These are phyloP conservation scores for Heterotis niloticus DNA, from an alignment of 2,113 vertebrate genomes.

Conservation along the genomic window DNA sequence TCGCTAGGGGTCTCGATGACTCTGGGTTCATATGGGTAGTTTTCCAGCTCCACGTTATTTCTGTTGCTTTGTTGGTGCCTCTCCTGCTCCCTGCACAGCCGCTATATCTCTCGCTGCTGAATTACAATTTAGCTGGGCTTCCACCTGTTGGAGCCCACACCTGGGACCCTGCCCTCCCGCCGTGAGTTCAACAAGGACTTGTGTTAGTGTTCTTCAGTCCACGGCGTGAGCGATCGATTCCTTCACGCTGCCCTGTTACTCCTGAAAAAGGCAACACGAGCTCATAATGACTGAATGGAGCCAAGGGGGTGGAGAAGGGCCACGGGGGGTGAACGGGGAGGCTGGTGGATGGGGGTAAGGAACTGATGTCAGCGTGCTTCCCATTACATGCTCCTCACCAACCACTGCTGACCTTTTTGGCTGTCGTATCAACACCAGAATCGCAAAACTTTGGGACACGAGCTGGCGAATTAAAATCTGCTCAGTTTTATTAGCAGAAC, in stretches of 20 bases:
- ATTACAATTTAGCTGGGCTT: not conserved
- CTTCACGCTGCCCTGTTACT: not conserved
- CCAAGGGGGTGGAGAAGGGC: not conserved
- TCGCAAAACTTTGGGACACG: not conserved
- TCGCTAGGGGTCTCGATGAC: too few relatives aligned
- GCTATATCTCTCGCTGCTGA: not conserved
- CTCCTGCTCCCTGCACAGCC: too few relatives aligned
- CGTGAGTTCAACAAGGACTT: not conserved
- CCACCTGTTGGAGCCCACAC: slow-evolving; percentile 2
- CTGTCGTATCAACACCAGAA: not conserved
- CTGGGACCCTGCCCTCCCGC: slow-evolving; percentile 13
- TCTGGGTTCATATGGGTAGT: too few relatives aligned
- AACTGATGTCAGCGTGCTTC: not conserved
- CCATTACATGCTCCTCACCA: not conserved
- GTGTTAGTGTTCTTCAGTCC: not conserved
- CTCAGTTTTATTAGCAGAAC: too few relatives aligned
- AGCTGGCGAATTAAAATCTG: slow-evolving; percentile 1
- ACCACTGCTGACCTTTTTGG: not conserved
- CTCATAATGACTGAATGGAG: slow-evolving; percentile 3
- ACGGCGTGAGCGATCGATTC: slow-evolving; percentile 1
- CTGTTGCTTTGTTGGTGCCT: too few relatives aligned
- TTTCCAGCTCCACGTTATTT: too few relatives aligned
- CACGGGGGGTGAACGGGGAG: not conserved
- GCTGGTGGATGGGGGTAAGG: not conserved
- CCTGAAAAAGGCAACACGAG: not conserved